A percentile compares a stretch with the other conserved stretches of the same genome.
Evolutionary conservation across 2,888 invertebrate species (phyloP).

Genomic region (Cephus sareptanus): DNA sequence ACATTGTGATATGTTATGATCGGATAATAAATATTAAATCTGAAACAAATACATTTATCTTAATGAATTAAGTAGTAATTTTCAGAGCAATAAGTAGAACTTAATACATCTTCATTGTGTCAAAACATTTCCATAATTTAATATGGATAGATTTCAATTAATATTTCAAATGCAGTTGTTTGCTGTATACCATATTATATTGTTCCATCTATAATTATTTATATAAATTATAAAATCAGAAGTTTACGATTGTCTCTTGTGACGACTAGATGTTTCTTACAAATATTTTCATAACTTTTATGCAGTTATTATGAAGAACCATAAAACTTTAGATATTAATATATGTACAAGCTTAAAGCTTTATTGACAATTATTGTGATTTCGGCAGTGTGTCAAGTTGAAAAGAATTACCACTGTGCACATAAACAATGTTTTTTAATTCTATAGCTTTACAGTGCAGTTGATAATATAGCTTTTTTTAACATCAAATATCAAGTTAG

Average conservation of each 20-base stretch:
- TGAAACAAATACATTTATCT: not conserved
- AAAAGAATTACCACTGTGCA: not conserved
- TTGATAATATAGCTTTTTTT: not conserved
- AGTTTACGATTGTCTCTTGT: not conserved
- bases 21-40: not conserved
- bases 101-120: not conserved
- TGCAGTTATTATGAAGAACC: not conserved
- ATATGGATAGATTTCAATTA: not conserved
- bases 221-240: not conserved
- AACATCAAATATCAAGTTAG: not conserved
- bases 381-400: not conserved
- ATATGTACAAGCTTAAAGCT: not conserved
- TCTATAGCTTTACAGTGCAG: not conserved
- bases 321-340: too few relatives aligned
- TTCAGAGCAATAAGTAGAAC: not conserved
- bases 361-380: not conserved
- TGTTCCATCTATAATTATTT: not conserved
- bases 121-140: not conserved
- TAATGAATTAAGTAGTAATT: not conserved
- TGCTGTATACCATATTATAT: not conserved
- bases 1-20: not conserved
- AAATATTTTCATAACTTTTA: not conserved
- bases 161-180: not conserved
- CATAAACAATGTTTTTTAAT: not conserved
- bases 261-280: not conserved